Evolutionary conservation across 2,888 invertebrate species (phyloP), one percentile per base, ranked within the genome.

Genomic region (Protophormia terraenovae): DNA sequence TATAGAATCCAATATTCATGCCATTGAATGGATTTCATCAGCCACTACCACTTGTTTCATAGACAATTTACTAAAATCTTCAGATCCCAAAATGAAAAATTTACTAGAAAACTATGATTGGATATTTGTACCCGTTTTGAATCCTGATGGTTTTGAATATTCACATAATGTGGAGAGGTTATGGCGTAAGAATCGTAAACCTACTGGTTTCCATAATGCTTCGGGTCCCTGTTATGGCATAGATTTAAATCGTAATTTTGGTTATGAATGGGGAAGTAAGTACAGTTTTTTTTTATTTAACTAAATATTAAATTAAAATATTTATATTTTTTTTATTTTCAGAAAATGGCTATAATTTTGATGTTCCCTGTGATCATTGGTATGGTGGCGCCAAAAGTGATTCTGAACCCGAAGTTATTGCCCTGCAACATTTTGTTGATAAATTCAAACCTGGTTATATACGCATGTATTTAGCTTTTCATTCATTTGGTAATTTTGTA

Each of bases 21-120:
- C 90, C 55, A 88, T 90, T 86, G 91, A 90, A 72, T 90, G 91
- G 90, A 91, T 91, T 67, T 88, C 91, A 1, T 90, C 91, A 0
- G 90, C 91, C 6, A 87, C 89, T 0, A 87, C 86, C 8, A 91
- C 90, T 16, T 90, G 78, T 27, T 85, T 90, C 10, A 29, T 90
- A 0, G 86, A 91, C 41, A 87, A 88, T 22, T 47, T 90, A 47
- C 73, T 90, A n/a, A 88, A 87, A 64, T 87, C 90, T 0, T 1
- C 71, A 0, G 87, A 89, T 55, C 19, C 72, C 0, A 73, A 83
- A 0, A 58, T 90, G 19, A 87, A 72, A 16, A 67, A 87, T 0
- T 64, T 90, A 16, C 62, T 47, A 3, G 3, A 32, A 16, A 60
- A 88, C 10, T 89, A 89, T 58, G 90, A 91, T 77, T 90, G 91